Base-by-base conservation (phyloP, 2,113 vertebrate species). In the Xenopus borealis region DNA sequence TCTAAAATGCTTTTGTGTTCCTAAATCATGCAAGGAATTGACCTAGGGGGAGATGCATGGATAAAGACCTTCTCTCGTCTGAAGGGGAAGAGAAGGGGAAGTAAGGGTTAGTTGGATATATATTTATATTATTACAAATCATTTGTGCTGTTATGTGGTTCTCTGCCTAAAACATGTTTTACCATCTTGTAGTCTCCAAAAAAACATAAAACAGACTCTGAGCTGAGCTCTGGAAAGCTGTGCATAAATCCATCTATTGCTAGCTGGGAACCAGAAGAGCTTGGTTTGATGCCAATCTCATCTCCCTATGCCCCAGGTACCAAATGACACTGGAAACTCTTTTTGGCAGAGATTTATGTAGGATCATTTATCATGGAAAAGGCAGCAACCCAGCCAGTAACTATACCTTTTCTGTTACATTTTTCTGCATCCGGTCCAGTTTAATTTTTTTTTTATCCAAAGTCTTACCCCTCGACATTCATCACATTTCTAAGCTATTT, bases 271-370 rank as follows among this genome's bases (percentile, higher is more conserved):
- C 73, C 66, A 45, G 50, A 61, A 76, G 73, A 63, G 46, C 66
- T 76, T 76, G 73, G 73, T 76, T 68, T 69, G 59, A 50, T 76
- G 73, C 73, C 73, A 76, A 76, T 52, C 73, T 76, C 73, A 76
- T 76, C 73, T 76, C 61, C 68, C 73, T 69, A 40, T 76, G 73
- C 73, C 73, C 73, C 73, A 76, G 73, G 73, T 69, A 76, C 73
- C 66, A 63, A 69, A 76, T 76, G 73, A 76, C 73, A 69, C 73
- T 76, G 40, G 73, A 76, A 76, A 69, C 73, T 76, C 73, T 76
- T 63, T 69, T 69, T 69, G 73, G 73, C 73, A 76, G 73, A 76
- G 53, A 75, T 75, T 75, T 68, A 75, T 75, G 72, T 75, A 52
- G 57, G 73, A 76, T 76, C 73, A 76, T 76, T 69, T 69, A 69